Evolutionary conservation across 2,113 vertebrate species (phyloP).

Genomic region (Myiopsitta monachus): DNA sequence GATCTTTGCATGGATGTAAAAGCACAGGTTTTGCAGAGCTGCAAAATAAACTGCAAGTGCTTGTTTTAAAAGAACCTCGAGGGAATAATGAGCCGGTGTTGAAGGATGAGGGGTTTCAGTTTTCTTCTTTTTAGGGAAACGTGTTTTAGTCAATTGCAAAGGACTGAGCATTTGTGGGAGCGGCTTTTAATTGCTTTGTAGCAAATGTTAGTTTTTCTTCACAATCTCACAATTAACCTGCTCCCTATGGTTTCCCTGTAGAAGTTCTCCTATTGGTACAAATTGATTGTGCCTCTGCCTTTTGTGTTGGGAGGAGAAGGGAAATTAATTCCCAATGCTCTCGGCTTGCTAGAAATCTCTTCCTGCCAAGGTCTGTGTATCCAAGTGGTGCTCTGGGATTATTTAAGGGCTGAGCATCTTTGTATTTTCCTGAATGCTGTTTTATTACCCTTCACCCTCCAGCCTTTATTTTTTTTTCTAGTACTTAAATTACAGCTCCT

Average conservation of each 20-base stretch:
- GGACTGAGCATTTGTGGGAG: neutral
- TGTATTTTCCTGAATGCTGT: neutral
- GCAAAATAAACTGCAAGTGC: rapidly evolving
- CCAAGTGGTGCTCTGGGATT: neutral
- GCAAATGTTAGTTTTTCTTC: conserved; percentile 30
- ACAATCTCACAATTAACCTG: conserved; percentile 20
- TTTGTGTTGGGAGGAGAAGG: neutral
- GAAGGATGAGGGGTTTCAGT: neutral
- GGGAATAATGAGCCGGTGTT: neutral
- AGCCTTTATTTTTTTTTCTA: neutral
- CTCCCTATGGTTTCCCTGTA: neutral
- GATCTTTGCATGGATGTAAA: neutral
- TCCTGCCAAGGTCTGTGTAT: neutral
- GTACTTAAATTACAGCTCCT: neutral
- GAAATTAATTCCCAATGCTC: neutral
- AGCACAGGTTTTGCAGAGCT: neutral
- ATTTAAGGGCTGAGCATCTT: neutral
- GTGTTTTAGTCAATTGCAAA: conserved; percentile 2
- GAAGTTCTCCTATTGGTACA: conserved; percentile 7
- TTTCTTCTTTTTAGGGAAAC: neutral
- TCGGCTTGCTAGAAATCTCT: neutral
- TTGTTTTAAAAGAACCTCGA: neutral
- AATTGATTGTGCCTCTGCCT: conserved; percentile 5
- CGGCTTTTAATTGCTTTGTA: conserved; percentile 38
- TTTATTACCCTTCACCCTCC: neutral